Evolutionary conservation across 2,113 vertebrate species (phyloP), one percentile per base, ranked within the genome.

Genomic region (Aix galericulata): DNA sequence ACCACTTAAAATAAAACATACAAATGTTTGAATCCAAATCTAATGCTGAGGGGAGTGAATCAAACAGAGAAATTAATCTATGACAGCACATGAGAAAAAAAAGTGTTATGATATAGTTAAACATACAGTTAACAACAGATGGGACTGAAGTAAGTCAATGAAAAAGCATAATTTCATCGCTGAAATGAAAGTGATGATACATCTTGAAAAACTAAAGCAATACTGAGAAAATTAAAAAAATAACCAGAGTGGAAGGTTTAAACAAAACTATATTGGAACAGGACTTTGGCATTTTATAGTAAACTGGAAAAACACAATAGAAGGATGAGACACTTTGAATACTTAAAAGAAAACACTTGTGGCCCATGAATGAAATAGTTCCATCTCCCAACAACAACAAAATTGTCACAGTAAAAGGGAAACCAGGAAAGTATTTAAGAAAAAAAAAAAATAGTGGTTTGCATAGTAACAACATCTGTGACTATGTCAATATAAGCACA

Each of bases 271-370:
- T 15, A 20, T 14, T 82, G 80, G 55, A 76, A 68, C 7, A 48
- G 34, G 38, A 59, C 48, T 68, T 58, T 20, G 59, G 34, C 22
- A 40, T n/a, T 91, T 81, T 4, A 82, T 8, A 88, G 36, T 42
- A 18, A 83, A 68, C 9, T 88, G 73, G 60, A 34, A 63, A 79
- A 91, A 67, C 31, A 93, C 72, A 93, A 83, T 8, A 38, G 36
- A 62, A 93, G 69, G 66, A 86, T 38, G 71, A 93, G 46, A 69
- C 6, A 0, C 16, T 88, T 42, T 69, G 32, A 81, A 38, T 52
- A 40, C 46, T 78, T 81, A 81, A 86, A 67, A 81, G 50, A 86
- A 92, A 96, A 91, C 83, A 91, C 62, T 95, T 89, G 88, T 81
- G 83, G 60, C 17, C 69, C 36, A 56, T 75, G 86, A 94, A 92